Evolutionary conservation across 92 coral and sea anemone genomes (phyloP).

Genomic region (Zoanthus gigantus): DNA sequence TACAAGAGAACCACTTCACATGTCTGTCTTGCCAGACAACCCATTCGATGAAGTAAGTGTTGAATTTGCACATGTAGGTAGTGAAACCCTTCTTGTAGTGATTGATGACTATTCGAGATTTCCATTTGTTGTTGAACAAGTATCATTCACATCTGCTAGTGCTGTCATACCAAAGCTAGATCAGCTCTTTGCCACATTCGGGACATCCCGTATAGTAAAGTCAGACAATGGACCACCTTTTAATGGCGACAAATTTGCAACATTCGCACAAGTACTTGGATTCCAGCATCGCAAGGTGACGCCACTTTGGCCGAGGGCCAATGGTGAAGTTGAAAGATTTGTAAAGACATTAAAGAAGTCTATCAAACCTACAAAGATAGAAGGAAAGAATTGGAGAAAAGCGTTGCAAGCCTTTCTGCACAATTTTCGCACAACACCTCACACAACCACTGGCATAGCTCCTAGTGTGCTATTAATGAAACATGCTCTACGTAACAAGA

Average conservation of each 20-base stretch:
- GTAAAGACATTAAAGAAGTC: no score
- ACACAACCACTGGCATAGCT: constrained; percentile 35
- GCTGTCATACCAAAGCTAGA: no score
- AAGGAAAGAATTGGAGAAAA: no score
- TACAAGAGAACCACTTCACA: constrained; percentile 57
- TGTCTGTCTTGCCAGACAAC: constrained; percentile 57
- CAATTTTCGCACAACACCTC: background rate
- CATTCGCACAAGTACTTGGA: no score
- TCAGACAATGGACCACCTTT: background rate
- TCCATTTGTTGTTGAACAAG: background rate
- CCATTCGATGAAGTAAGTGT: constrained; percentile 32
- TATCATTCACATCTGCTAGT: no score
- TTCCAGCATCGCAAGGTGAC: no score
- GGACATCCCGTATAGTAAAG: background rate
- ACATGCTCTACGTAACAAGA: constrained; percentile 21
- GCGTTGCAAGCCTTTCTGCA: background rate
- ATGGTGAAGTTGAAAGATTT: no score
- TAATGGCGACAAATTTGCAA: no score
- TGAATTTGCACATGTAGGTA: constrained; percentile 41
- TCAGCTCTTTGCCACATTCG: background rate
- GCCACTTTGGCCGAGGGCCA: no score
- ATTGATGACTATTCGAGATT: constrained; percentile 42
- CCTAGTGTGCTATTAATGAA: constrained; percentile 29
- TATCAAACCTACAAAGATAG: constrained; percentile 23
- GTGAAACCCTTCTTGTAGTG: constrained; percentile 40